Percentiles rank a stretch among this genome's conserved stretches.
Conservation (phyloP, 1,140 invertebrate genomes). For the Cecropterus lyciades region DNA sequence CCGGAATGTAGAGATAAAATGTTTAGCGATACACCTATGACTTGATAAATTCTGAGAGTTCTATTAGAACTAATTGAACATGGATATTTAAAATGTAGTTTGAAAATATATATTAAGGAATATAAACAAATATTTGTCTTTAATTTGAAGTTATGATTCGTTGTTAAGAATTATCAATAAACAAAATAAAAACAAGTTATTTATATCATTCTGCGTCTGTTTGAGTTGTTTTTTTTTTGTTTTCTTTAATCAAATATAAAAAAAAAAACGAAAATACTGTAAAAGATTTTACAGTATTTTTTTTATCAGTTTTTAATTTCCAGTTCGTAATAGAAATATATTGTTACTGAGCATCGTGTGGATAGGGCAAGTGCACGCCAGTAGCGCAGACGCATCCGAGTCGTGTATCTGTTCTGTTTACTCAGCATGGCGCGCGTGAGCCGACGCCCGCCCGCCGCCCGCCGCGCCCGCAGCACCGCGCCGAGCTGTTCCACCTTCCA, state of each 20-base stretch:
- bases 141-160: too few species aligned
- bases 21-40: slow-evolving; percentile 7
- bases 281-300: too few species aligned
- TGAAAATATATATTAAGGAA: too few species aligned
- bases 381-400: slow-evolving; percentile 54
- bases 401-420: slow-evolving; percentile 70
- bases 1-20: slow-evolving; percentile 29
- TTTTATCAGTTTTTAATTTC: too few species aligned
- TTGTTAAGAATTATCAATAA: too few species aligned
- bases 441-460: slow-evolving; percentile 41
- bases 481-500: slow-evolving; percentile 37
- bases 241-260: too few species aligned
- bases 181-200: too few species aligned
- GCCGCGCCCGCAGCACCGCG: slow-evolving; percentile 45
- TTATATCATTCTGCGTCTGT: too few species aligned
- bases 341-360: slow-evolving; percentile 5
- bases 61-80: not conserved
- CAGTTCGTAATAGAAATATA: not conserved
- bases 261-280: too few species aligned
- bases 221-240: too few species aligned
- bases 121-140: too few species aligned
- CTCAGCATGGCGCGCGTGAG: slow-evolving; percentile 62
- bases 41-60: slow-evolving; percentile 11
- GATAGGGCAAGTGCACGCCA: slow-evolving; percentile 40
- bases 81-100: too few species aligned